Conservation (phyloP, 2,797 vertebrate genomes). For the Brachymystax lenok region DNA sequence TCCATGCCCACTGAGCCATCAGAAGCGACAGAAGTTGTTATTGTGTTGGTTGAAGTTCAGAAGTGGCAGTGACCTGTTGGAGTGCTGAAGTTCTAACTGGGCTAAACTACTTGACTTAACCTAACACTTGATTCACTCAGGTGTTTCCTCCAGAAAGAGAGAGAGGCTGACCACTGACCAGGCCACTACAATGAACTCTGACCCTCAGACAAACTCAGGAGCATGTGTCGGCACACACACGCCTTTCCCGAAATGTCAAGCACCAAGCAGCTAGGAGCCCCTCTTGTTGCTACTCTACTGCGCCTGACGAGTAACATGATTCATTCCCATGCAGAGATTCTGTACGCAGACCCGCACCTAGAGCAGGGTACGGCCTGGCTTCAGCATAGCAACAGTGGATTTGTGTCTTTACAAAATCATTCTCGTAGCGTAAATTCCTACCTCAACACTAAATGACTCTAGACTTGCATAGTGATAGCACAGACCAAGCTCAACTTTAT, state of each 20-base stretch:
- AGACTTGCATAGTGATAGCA: too few species aligned
- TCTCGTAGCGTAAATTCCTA: neutral
- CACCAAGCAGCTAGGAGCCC: constrained; percentile 36
- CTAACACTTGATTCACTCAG: constrained; percentile 62
- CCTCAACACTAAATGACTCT: neutral
- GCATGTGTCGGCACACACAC: neutral
- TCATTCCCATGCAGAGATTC: constrained; percentile 47
- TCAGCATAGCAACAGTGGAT: neutral
- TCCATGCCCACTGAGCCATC: neutral
- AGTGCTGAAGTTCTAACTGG: constrained; percentile 23
- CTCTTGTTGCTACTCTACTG: constrained; percentile 29
- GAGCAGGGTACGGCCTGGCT: neutral
- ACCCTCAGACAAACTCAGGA: neutral
- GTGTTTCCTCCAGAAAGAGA: constrained; percentile 39
- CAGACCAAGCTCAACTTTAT: neutral
- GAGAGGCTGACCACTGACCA: constrained; percentile 24
- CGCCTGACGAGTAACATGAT: constrained; percentile 63
- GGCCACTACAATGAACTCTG: neutral
- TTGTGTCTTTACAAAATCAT: neutral
- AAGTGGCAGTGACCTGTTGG: neutral
- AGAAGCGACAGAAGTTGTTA: neutral
- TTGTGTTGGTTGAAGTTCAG: constrained; percentile 17
- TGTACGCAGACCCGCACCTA: constrained; percentile 46
- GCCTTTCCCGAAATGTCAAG: constrained; percentile 44
- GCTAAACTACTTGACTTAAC: constrained; percentile 54